Evolutionary conservation across 2,797 vertebrate species (phyloP).

Genomic region (Pseudomugil gertrudae): DNA sequence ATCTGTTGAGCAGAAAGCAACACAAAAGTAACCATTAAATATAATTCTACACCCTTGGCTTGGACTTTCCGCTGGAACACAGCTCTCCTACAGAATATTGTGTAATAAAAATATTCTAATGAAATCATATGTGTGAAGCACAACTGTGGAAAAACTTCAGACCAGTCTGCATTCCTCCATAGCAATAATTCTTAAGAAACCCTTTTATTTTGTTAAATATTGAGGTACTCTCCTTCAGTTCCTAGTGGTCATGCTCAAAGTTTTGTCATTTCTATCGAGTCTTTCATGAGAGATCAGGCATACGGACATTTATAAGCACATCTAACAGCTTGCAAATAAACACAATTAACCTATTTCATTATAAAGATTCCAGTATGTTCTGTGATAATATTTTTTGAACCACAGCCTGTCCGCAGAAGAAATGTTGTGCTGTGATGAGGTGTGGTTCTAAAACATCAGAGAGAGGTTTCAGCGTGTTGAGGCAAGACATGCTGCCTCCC

Average conservation of each 20-base stretch:
- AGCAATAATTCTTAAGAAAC: neutral
- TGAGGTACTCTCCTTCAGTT: too few relatives aligned
- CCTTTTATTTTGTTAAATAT: neutral
- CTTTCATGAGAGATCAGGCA: neutral
- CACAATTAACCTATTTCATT: slow-evolving; percentile 5
- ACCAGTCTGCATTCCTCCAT: neutral
- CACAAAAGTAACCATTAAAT: too few relatives aligned
- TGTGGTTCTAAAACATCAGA: slow-evolving; percentile 33
- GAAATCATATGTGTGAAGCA: too few relatives aligned
- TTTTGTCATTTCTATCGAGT: neutral
- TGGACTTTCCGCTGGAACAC: too few relatives aligned
- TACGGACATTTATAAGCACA: neutral
- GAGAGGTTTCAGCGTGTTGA: slow-evolving; percentile 57
- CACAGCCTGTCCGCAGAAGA: slow-evolving; percentile 23
- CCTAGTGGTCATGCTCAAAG: neutral
- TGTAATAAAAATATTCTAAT: too few relatives aligned
- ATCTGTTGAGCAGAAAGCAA: too few relatives aligned
- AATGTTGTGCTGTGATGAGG: slow-evolving; percentile 21
- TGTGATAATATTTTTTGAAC: slow-evolving; percentile 3
- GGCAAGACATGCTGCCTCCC: slow-evolving; percentile 46
- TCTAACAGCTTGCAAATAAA: slow-evolving; percentile 1
- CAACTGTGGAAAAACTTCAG: too few relatives aligned
- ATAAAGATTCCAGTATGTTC: neutral
- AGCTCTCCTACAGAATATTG: too few relatives aligned
- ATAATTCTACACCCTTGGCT: too few relatives aligned